Evolutionary conservation across 2,888 invertebrate genomes (phyloP), one percentile per base, ranked within the genome.

Genomic region (Calliphora vomitoria): DNA sequence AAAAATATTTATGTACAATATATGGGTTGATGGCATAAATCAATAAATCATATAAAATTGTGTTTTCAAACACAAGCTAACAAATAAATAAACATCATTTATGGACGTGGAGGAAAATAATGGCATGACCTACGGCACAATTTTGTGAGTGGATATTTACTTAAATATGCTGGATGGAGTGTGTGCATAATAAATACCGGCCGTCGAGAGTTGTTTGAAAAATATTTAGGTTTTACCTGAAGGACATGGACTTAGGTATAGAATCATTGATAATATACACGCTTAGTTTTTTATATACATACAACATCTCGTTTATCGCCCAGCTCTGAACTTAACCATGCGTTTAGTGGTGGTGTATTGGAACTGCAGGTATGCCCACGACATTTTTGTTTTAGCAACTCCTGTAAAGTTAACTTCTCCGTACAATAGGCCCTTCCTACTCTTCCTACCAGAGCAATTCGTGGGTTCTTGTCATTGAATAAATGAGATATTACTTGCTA

Each of bases 1-100:
- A 25, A 20, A 25, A 13, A 15, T 53, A 5, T 58, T 11, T 58
- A 18, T 18, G n/a, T 6, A 44, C 6, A 20, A 8, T 31, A 25
- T 31, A 25, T 64, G 38, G 38, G n/a, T 64, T 38, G 69, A 8
- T 38, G 31, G 13, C 35, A 66, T 66, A 53, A 53, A 66, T 78
- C 44, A 66, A 78, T 66, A 78, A 78, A 78, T 78, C 53, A 38
- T 15, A 58, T 18, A 44, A 60, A 20, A 13, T 53, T 60, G 13
- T 50, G 15, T 13, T 66, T 53, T n/a, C 6, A 15, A 78, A 76
- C 4, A 50, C 38, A 47, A 76, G 53, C 53, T 31, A 62, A 68
- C 13, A 50, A 50, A 50, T n/a, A 41, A 66, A 18, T 44, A 13
- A 11, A 47, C 44, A 25, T 44, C 15, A 44, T 47, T 25, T 44